Percentiles rank a stretch among this genome's conserved stretches.
phyloP scores from a whole-genome alignment of 2,888 invertebrate species.

The Ormyrus rosae region DNA sequence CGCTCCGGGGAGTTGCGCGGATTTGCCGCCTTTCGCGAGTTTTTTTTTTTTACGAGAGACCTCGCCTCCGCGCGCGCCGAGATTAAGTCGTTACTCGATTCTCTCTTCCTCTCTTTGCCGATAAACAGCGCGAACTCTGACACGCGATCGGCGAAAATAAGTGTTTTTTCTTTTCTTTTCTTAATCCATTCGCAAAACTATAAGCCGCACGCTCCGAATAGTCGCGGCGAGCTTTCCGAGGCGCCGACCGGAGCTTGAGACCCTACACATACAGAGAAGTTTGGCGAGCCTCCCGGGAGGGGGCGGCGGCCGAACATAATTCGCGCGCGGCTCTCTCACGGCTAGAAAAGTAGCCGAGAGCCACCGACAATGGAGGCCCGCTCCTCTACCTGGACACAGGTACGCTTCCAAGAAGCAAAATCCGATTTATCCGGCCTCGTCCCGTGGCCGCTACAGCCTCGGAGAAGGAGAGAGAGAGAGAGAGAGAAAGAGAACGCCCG shows the following conservation, averaged over 20 bases:
- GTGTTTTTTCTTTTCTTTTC: too few species aligned
- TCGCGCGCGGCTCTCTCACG: neutral
- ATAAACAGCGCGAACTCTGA: too few species aligned
- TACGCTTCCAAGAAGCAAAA: conserved; percentile 68
- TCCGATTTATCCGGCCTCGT: conserved; percentile 70
- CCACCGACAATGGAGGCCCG: neutral
- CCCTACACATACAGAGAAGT: neutral
- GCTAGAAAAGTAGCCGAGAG: too few species aligned
- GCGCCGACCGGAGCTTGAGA: neutral
- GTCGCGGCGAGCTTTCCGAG: neutral
- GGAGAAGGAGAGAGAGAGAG: conserved; percentile 56
- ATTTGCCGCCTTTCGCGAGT: too few species aligned
- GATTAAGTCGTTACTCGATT: too few species aligned
- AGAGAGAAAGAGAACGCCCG: conserved; percentile 15
- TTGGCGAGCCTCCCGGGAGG: neutral
- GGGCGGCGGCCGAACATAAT: conserved; percentile 39
- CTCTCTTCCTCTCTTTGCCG: too few species aligned
- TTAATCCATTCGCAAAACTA: too few species aligned
- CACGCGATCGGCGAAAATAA: too few species aligned
- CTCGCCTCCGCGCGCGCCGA: too few species aligned
- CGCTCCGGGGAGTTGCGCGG: too few species aligned
- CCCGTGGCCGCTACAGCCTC: conserved; percentile 62
- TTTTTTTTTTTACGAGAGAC: too few species aligned
- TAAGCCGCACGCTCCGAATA: neutral
- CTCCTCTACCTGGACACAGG: conserved; percentile 61